These are phyloP conservation scores for Gymnocephalus cernua DNA, from an alignment of 2,113 vertebrate genomes.

Conservation along the genomic window DNA sequence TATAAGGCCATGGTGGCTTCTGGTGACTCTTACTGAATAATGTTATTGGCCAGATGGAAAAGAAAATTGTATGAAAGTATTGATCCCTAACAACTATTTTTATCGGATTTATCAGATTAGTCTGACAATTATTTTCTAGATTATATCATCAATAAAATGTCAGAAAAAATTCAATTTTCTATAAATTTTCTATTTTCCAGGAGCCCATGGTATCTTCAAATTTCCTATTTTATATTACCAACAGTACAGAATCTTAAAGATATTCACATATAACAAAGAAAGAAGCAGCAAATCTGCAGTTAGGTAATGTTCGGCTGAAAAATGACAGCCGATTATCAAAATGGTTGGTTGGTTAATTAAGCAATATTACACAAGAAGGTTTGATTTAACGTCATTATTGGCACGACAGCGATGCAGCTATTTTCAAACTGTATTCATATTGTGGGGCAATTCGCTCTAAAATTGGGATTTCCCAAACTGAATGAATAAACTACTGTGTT, in stretches of 20 bases:
- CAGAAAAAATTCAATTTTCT: too few relatives aligned
- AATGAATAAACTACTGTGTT: too few relatives aligned
- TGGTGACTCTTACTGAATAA: conserved; percentile 14
- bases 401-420: too few relatives aligned
- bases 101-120: neutral
- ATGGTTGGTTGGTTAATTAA: neutral
- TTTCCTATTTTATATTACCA: neutral
- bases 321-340: neutral
- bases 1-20: neutral
- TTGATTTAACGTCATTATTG: too few relatives aligned
- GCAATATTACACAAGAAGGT: too few relatives aligned
- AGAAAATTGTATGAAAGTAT: neutral
- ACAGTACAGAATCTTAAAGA: neutral
- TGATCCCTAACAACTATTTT: too few relatives aligned
- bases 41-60: neutral
- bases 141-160: neutral
- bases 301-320: neutral
- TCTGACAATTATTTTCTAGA: neutral
- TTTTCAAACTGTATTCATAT: too few relatives aligned
- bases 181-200: neutral
- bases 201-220: neutral
- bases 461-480: too few relatives aligned
- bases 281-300: neutral
- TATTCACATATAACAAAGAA: neutral
- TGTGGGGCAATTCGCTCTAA: too few relatives aligned